A percentile compares a stretch with the other conserved stretches of the same genome.
Evolutionary conservation across 2,797 vertebrate species (phyloP).

Genomic region (Acrossocheilus wenchowensis): DNA sequence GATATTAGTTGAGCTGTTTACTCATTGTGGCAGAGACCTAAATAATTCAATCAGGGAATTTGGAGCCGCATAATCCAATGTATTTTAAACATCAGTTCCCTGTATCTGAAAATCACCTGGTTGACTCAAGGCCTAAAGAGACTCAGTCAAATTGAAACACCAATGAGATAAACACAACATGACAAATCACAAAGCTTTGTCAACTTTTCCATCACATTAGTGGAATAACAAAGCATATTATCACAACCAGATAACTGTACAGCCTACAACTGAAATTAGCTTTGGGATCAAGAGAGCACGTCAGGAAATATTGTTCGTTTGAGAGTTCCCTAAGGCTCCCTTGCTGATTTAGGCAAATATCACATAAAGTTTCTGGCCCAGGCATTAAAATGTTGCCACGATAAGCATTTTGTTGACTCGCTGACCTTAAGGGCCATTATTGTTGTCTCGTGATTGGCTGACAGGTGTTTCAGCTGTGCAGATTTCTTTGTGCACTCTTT

Average conservation of each 20-base stretch:
- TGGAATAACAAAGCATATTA: slow-evolving; percentile 49
- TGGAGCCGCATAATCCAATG: slow-evolving; percentile 21
- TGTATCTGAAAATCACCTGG: slow-evolving; percentile 38
- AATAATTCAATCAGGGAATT: slow-evolving; percentile 34
- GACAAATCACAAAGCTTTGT: slow-evolving; percentile 42
- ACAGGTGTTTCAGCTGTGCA: slow-evolving; percentile 8
- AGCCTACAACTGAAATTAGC: slow-evolving; percentile 59
- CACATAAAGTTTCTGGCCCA: slow-evolving; percentile 48
- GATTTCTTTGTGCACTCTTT: slow-evolving; percentile 1
- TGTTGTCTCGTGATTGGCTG: slow-evolving; percentile 41
- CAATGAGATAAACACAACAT: slow-evolving; percentile 39
- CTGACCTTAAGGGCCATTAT: slow-evolving; percentile 35
- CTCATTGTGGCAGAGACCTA: not conserved
- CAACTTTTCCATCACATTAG: slow-evolving; percentile 46
- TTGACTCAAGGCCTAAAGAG: slow-evolving; percentile 20
- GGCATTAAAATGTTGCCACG: slow-evolving; percentile 55
- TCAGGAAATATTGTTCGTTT: slow-evolving; percentile 48
- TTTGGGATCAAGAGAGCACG: slow-evolving; percentile 55
- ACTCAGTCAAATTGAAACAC: slow-evolving; percentile 36
- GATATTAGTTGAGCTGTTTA: slow-evolving; percentile 30
- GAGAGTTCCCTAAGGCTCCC: slow-evolving; percentile 42
- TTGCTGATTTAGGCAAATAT: slow-evolving; percentile 54
- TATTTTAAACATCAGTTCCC: slow-evolving; percentile 16
- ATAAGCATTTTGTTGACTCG: slow-evolving; percentile 57
- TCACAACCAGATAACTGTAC: slow-evolving; percentile 50